A percentile compares a stretch with the other conserved stretches of the same genome.
Evolutionary conservation across 2,797 vertebrate genomes (phyloP).

Genomic region (Pangasius djambal): DNA sequence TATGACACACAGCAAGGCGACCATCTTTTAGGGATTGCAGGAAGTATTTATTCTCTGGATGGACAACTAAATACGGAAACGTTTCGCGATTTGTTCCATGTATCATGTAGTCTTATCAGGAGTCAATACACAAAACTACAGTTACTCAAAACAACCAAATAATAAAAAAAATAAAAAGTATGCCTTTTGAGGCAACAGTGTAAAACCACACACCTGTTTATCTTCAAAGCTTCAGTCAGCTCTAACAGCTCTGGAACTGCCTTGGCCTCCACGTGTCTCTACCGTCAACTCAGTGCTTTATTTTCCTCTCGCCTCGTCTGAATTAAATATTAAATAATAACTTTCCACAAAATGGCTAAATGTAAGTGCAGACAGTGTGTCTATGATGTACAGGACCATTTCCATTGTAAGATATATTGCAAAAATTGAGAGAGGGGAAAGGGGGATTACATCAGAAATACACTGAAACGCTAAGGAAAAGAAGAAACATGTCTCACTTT

Average conservation of each 20-base stretch:
- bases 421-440: not conserved
- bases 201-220: not conserved
- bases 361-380: not conserved
- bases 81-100: not conserved
- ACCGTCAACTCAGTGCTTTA: not conserved
- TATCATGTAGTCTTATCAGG: not conserved
- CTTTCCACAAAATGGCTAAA: not conserved
- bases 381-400: not conserved
- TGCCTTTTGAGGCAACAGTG: not conserved
- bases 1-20: not conserved
- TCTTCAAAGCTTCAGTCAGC: not conserved
- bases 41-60: not conserved
- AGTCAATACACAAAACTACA: not conserved
- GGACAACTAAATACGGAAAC: not conserved
- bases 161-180: not conserved
- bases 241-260: not conserved
- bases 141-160: not conserved
- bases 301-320: not conserved
- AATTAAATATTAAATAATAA: not conserved
- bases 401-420: not conserved
- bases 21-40: not conserved
- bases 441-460: too few relatives aligned
- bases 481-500: too few relatives aligned
- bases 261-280: not conserved
- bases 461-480: too few relatives aligned